Conservation (phyloP, 2,888 invertebrate species). For the Willowsia nigromaculata region DNA sequence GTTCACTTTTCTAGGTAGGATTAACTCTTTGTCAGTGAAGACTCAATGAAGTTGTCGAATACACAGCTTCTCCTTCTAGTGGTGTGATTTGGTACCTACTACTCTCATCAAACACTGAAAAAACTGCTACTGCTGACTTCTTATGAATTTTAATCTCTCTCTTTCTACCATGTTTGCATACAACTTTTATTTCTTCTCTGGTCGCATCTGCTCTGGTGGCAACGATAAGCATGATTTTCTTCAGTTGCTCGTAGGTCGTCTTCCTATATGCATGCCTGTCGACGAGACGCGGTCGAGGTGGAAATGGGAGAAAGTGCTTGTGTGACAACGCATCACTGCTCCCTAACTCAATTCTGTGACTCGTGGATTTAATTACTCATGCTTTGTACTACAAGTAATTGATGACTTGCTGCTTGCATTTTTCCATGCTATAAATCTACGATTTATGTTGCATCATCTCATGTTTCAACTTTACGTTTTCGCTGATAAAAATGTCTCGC, state of each 20-base stretch:
- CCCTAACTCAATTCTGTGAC: background rate
- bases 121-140: conserved; percentile 25
- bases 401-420: conserved; percentile 6
- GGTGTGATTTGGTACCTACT: conserved; percentile 55
- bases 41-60: conserved; percentile 27
- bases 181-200: background rate
- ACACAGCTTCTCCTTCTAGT: conserved; percentile 55
- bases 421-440: too few species aligned
- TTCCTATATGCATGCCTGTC: background rate
- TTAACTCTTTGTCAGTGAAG: background rate
- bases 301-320: background rate
- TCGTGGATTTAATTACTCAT: conserved; percentile 20
- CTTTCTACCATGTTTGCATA: background rate
- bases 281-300: background rate
- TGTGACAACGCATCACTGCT: too few species aligned
- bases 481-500: background rate
- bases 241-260: conserved; percentile 1
- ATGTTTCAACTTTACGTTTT: conserved; percentile 1
- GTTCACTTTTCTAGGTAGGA: background rate
- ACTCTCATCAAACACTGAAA: conserved; percentile 19
- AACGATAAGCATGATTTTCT: conserved; percentile 11
- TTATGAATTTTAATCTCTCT: conserved; percentile 27
- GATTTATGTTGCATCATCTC: background rate
- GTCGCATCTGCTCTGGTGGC: conserved; percentile 4
- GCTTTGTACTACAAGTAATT: background rate